phyloP scores from a whole-genome alignment of 1,140 invertebrate species.

The Polypedilum vanderplanki region DNA sequence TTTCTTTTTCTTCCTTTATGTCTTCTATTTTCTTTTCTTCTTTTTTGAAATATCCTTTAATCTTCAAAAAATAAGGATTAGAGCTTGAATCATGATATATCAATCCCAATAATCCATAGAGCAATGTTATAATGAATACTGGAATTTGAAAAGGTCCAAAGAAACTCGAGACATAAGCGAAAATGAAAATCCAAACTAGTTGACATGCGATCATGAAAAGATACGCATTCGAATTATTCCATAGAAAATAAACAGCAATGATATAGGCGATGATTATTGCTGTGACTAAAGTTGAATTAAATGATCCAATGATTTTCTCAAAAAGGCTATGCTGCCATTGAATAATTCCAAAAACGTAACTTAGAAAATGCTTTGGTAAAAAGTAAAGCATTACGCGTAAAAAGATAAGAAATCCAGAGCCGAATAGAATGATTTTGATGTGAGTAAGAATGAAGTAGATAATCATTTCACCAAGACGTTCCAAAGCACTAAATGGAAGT shows the following conservation, averaged over 20 bases:
- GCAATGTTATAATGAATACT: constrained; percentile 45
- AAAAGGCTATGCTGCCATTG: constrained; percentile 42
- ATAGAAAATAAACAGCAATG: constrained; percentile 47
- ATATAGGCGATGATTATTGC: constrained; percentile 42
- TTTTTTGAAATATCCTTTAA: constrained; percentile 36
- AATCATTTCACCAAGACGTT: constrained; percentile 58
- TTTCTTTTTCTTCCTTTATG: constrained; percentile 30
- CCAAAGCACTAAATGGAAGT: constrained; percentile 61
- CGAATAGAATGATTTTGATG: constrained; percentile 48
- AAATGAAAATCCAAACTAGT: constrained; percentile 52
- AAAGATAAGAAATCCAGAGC: constrained; percentile 36
- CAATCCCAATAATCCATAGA: constrained; percentile 48
- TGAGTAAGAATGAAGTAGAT: constrained; percentile 51
- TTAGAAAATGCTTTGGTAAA: constrained; percentile 50
- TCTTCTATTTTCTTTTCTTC: constrained; percentile 33
- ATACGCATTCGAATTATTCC: constrained; percentile 49
- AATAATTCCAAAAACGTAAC: constrained; percentile 45
- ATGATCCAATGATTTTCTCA: constrained; percentile 43
- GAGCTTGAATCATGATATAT: constrained; percentile 46
- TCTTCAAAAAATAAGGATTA: constrained; percentile 37
- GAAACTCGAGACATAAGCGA: constrained; percentile 50
- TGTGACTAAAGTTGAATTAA: background rate
- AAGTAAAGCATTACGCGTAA: constrained; percentile 45
- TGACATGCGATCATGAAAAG: constrained; percentile 50
- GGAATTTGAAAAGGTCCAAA: constrained; percentile 50